Evolutionary conservation across 2,113 vertebrate genomes (phyloP), one percentile per base, ranked within the genome.

Genomic region (Galemys pyrenaicus): DNA sequence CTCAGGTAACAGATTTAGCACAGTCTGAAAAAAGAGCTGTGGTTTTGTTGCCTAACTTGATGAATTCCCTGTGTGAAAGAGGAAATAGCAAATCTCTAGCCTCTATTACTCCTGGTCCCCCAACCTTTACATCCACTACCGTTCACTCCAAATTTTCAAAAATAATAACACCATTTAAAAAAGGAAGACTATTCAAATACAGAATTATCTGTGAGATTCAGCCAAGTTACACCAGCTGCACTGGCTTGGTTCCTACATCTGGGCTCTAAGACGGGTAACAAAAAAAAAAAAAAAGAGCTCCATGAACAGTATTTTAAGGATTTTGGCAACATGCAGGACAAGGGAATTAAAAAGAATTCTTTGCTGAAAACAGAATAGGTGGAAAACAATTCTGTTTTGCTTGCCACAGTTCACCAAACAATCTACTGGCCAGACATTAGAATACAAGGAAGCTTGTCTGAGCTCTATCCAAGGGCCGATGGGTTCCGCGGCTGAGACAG

Each of bases 241-340:
- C 77, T 98, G 97, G 97, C 97, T 97, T 80, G 28, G 65, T 96
- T 98, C 95, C 95, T 97, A 94, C 94, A 97, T 98, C 98, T 98
- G 97, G 97, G 88, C 67, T 98, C 93, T 68, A 93, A 98, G 96
- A 87, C 71, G 94, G 96, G 96, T 96, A 97, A 97, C 58, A 96
- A 96, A 96, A 98, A 96, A 98, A 70, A 97, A 96, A 19, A 70
- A 97, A 19, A 70, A 97, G 97, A 83, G 96, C 94, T 97, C 94
- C 91, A 96, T 98, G 92, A 96, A 88, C 97, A 95, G 97, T 98
- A 98, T 98, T 98, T 98, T 97, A 98, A 98, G 97, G 96, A 95
- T 95, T 95, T 96, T 98, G 97, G 97, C 98, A 98, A 87, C 78
- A 87, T 85, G 83, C 44, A 96, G 89, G 94, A 97, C 95, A 93